Evolutionary conservation across 2,113 vertebrate species (phyloP), one percentile per base, ranked within the genome.

Genomic region (Cnemophilus loriae): DNA sequence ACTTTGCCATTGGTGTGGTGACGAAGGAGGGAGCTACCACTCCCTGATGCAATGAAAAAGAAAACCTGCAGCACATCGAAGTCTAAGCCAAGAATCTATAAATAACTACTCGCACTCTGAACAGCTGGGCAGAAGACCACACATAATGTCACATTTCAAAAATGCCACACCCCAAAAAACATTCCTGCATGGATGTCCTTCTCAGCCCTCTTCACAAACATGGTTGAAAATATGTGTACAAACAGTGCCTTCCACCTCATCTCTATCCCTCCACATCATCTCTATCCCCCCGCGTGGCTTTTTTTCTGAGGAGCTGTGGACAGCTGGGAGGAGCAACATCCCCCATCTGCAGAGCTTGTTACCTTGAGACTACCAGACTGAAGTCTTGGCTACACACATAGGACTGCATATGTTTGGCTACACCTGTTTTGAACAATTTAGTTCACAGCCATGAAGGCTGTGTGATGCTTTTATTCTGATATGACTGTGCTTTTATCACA

Each of bases 301-400:
- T 63, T 42, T 61, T 23, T 3, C 1, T 68, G 2, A 88, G 71
- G 61, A 91, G 70, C 42, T 71, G 60, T 14, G 64, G 90, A 88
- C 86, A 92, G 85, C 92, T 95, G 92, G 56, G 50, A 67, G 68
- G 87, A 83, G 16, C 0, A 14, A 88, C 83, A 75, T 88, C 39
- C 47, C 90, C 87, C 92, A 93, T 94, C 78, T 88, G 83, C 63
- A 90, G 83, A 80, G 67, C 85, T 92, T 71, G 78, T 89, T 95
- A 95, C 92, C 90, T 93, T 88, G 67, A 86, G 76, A 70, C 16
- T 91, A 85, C 63, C 93, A 95, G 88, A 94, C 95, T 95, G 83
- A 71, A 94, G 71, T 68, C 90, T 95, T 95, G 95, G 93, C 92
- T 93, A 59, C 49, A 30, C 39, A 13, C 49, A n/a, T n/a, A 92